Evolutionary conservation across 2,113 vertebrate genomes (phyloP), one percentile per base, ranked within the genome.

Genomic region (Neotragus moschatus): DNA sequence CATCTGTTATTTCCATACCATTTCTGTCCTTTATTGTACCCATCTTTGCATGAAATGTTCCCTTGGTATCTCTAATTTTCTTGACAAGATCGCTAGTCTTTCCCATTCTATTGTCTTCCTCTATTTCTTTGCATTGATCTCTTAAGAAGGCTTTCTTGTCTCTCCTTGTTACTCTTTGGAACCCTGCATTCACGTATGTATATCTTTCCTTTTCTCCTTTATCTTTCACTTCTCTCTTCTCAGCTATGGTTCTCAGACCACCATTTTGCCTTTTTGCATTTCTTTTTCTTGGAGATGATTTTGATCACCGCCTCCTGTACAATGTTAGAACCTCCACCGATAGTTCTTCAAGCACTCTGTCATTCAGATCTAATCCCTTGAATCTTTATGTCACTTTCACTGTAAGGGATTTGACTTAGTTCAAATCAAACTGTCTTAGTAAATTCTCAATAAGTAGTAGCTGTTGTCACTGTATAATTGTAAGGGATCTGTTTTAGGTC

Each of bases 261-360:
- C 66, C 19, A 70, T 39, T 70, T 70, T 70, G n/a, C 66, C 19
- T 70, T 39, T 23, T 23, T 70, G n/a, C 19, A 70, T 23, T 12
- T 70, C 19, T 70, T 70, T 70, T 70, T 39, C 66, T 70, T 39
- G 19, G 10, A 36, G n/a, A 23, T 39, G n/a, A 21, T 70, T 11
- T 70, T 70, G n/a, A 70, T 70, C 10, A 36, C 66, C 8, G 0
- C 19, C n/a, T 70, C 19, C 19, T 70, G 19, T 70, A 70, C 19
- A 70, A 1, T 70, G 66, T 70, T 36, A 12, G 1, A 70, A 39
- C 66, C 66, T 70, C 66, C 0, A 0, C 8, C 2, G 0, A 70
- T 70, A 39, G n/a, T 70, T 70, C n/a, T 39, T 70, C 19, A 70
- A 36, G n/a, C 19, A 70, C 66, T 12, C 66, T 36, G 9, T 70